A percentile compares a stretch with the other conserved stretches of the same genome.
phyloP scores from a whole-genome alignment of 2,113 vertebrate species.

The Sus scrofa region T2T-Sscrofa CM000819.6:132709501-132710000 shows the following conservation, averaged over 20 bases:
- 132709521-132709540: constrained; percentile 43
- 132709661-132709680: background rate
- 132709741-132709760: background rate
- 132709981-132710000: background rate
- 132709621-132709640: constrained; percentile 17
- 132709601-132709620: constrained; percentile 49
- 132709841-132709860: background rate
- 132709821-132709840: background rate
- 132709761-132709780: background rate
- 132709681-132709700: background rate
- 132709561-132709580: background rate
- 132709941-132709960: background rate
- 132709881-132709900: background rate
- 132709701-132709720: constrained; percentile 4
- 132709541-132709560: constrained; percentile 35
- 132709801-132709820: background rate
- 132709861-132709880: background rate
- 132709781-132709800: background rate
- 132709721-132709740: constrained; percentile 46
- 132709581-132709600: background rate
- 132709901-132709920: constrained; percentile 42
- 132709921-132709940: background rate
- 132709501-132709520: constrained; percentile 13
- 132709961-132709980: background rate
- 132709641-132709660: constrained; percentile 49